phyloP scores from a whole-genome alignment of 2,888 invertebrate species.

The Rotaria macrura region DNA sequence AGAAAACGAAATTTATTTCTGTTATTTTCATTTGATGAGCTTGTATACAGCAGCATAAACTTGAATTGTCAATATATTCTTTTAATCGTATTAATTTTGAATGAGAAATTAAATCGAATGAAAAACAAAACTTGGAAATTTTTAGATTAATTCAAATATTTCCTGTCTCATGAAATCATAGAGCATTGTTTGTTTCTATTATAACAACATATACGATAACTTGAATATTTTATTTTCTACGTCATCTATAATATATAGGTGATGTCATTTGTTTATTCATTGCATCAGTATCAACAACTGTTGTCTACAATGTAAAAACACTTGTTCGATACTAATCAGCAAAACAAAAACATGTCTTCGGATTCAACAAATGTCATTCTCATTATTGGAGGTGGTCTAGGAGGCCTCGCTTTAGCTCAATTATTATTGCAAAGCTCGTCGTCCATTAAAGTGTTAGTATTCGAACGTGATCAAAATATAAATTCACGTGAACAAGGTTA shows the following conservation, averaged over 20 bases:
- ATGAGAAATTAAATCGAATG: neutral
- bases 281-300: neutral
- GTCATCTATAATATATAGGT: neutral
- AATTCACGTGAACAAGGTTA: neutral
- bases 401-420: neutral
- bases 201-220: neutral
- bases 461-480: neutral
- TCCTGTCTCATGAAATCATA: too few species aligned
- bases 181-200: neutral
- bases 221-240: neutral
- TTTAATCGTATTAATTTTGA: neutral
- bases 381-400: constrained; percentile 13
- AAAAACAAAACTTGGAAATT: neutral
- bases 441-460: neutral
- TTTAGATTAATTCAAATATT: too few species aligned
- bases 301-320: neutral
- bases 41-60: too few species aligned
- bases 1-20: neutral
- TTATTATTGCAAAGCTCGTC: neutral
- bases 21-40: neutral
- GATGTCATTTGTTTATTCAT: neutral
- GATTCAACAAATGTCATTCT: neutral
- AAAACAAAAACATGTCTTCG: neutral
- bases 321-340: neutral
- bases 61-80: too few species aligned